These are phyloP conservation scores for Pachymerium ferrugineum DNA, from an alignment of 2,888 invertebrate species.

Conservation along the genomic window DNA sequence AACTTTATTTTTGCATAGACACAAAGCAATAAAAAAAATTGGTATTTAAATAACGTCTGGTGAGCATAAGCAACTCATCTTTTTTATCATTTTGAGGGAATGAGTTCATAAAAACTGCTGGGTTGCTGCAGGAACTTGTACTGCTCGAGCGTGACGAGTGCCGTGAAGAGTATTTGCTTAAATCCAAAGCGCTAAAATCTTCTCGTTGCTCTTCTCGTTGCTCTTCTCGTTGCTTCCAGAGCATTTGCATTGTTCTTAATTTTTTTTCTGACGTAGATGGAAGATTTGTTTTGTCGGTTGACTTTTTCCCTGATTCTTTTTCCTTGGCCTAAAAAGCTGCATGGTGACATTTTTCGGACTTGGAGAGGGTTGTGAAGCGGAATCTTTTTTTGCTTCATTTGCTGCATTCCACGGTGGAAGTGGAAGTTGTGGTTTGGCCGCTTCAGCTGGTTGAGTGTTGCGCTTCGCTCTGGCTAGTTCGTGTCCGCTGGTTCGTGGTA, in stretches of 20 bases:
- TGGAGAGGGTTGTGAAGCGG: no score
- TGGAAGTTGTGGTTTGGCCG: no score
- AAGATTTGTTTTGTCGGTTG: background rate
- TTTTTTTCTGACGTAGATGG: background rate
- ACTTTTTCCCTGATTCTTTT: background rate
- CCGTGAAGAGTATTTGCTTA: constrained; percentile 11
- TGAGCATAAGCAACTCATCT: no score
- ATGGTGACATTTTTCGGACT: no score
- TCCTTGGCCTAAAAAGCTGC: no score
- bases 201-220: constrained; percentile 31
- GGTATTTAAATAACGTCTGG: no score
- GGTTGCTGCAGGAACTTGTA: constrained; percentile 31
- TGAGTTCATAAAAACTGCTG: no score
- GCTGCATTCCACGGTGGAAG: background rate
- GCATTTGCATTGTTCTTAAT: no score
- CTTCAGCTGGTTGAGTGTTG: background rate
- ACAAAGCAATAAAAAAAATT: no score
- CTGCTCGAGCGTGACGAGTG: constrained; percentile 25
- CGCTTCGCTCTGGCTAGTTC: background rate
- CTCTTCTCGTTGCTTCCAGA: no score
- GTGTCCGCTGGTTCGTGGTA: background rate
- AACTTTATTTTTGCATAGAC: no score
- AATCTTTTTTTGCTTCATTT: background rate
- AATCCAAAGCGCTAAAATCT: constrained; percentile 30
- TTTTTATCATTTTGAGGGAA: no score